Evolutionary conservation across 2,888 invertebrate species (phyloP).

Genomic region (Melikaiella ostensackeni): DNA sequence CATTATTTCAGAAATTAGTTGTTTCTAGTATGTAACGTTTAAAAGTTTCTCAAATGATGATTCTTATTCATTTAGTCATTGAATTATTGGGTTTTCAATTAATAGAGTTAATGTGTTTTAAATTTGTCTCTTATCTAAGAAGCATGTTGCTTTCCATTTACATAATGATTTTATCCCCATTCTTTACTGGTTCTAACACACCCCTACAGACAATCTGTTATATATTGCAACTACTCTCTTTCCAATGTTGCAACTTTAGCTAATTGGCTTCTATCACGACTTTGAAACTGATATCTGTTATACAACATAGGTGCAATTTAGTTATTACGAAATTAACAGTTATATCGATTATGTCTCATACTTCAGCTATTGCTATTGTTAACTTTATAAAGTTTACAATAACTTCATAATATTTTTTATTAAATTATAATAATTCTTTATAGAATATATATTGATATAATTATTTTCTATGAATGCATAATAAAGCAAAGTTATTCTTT

Average conservation of each 20-base stretch:
- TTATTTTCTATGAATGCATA: no score
- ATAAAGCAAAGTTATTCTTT: neutral
- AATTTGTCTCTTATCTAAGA: neutral
- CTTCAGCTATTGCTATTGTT: neutral
- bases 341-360: slow-evolving; percentile 5
- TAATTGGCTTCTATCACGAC: slow-evolving; percentile 36
- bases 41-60: neutral
- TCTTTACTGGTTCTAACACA: neutral
- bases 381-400: no score
- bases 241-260: slow-evolving; percentile 27
- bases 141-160: slow-evolving; percentile 4
- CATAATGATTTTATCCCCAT: slow-evolving; percentile 25
- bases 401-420: neutral
- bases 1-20: neutral
- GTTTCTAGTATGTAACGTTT: neutral
- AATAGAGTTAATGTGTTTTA: neutral
- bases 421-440: neutral
- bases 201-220: neutral
- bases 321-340: slow-evolving; percentile 14
- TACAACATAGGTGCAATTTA: neutral
- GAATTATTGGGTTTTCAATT: neutral
- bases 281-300: slow-evolving; percentile 14
- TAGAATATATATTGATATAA: no score
- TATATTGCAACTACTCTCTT: neutral
- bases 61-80: neutral